phyloP scores from a whole-genome alignment of 1,140 invertebrate genomes.

The Drosophila aff. region DNA sequence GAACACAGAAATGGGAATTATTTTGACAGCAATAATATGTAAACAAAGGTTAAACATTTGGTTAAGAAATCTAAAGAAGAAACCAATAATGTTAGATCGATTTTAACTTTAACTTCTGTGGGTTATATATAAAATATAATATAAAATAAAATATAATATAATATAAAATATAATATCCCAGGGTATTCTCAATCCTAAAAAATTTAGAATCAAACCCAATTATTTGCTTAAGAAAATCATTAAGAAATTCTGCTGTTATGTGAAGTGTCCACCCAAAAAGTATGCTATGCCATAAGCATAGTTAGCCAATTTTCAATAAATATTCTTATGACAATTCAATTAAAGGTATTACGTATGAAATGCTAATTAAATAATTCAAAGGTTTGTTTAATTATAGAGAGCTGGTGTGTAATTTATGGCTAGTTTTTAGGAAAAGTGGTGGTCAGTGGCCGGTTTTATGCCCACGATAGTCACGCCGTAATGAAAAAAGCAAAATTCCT shows the following conservation, averaged over 20 bases:
- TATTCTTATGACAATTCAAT: neutral
- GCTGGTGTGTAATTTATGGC: constrained; percentile 4
- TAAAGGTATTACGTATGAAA: neutral
- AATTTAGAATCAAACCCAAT: no score
- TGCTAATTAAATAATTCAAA: constrained; percentile 10
- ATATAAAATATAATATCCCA: neutral
- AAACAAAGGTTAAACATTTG: neutral
- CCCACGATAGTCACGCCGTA: constrained; percentile 20
- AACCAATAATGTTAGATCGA: neutral
- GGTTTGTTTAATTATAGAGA: constrained; percentile 4
- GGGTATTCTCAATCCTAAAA: no score
- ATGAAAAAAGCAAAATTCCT: constrained; percentile 45
- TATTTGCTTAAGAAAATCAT: no score
- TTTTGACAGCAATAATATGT: no score
- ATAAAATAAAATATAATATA: neutral
- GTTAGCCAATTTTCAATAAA: neutral
- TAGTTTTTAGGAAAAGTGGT: neutral
- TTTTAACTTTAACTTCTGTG: neutral
- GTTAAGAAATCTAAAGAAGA: neutral
- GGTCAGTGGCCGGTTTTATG: constrained; percentile 33
- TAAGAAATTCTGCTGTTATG: neutral
- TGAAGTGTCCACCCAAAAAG: constrained; percentile 50
- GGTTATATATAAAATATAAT: neutral
- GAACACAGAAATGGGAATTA: neutral
- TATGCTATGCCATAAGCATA: constrained; percentile 45